Evolutionary conservation across 1,140 invertebrate species (phyloP).

Genomic region (Phthorimaea operculella): DNA sequence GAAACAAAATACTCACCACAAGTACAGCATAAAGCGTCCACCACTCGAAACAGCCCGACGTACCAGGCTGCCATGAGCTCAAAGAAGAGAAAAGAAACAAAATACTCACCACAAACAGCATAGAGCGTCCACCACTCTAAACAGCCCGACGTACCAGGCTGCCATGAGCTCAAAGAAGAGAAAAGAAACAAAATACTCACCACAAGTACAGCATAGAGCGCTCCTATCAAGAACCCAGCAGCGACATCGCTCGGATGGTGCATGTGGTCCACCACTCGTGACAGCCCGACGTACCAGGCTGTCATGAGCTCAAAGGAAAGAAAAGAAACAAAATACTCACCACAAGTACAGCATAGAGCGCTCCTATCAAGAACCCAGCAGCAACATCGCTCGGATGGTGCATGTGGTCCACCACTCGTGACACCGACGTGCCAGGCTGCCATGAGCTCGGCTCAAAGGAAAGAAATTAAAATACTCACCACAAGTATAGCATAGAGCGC

Average conservation of each 20-base stretch:
- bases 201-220: slow-evolving; percentile 36
- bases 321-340: slow-evolving; percentile 32
- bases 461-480: slow-evolving; percentile 32
- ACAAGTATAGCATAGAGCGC: slow-evolving; percentile 37
- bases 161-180: too few relatives aligned
- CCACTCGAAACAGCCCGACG: slow-evolving; percentile 85
- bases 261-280: slow-evolving; percentile 92
- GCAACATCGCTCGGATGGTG: slow-evolving; percentile 92
- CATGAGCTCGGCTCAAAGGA: too few relatives aligned
- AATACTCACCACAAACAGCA: too few relatives aligned
- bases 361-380: slow-evolving; percentile 68
- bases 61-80: slow-evolving; percentile 81
- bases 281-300: slow-evolving; percentile 84
- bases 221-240: slow-evolving; percentile 68
- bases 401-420: slow-evolving; percentile 92
- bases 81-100: too few relatives aligned
- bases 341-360: slow-evolving; percentile 36
- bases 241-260: slow-evolving; percentile 91
- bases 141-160: slow-evolving; percentile 84
- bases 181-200: slow-evolving; percentile 32
- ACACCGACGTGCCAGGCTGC: slow-evolving; percentile 85
- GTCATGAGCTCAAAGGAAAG: too few relatives aligned
- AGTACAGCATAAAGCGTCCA: too few relatives aligned
- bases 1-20: too few relatives aligned
- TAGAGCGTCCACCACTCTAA: slow-evolving; percentile 88